Evolutionary conservation across 1,140 invertebrate species (phyloP), one percentile per base, ranked within the genome.

Genomic region (Neodiprion lecontei): DNA sequence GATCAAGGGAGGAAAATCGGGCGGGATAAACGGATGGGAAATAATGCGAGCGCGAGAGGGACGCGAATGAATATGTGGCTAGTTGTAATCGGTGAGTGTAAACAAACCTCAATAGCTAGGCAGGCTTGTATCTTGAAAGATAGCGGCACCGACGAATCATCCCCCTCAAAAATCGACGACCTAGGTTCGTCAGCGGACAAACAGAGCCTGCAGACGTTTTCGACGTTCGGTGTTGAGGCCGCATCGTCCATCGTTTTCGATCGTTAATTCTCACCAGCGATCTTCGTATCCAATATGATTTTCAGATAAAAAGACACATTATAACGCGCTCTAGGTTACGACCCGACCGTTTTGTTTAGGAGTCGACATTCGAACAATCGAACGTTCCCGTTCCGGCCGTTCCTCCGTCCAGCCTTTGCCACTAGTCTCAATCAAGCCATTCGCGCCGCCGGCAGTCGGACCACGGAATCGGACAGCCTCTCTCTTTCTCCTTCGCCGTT

Each of bases 181-280:
- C 81, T 87, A 74, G 89, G 87, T 80, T 90, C 90, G 79, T 91
- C 90, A 12, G 78, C 77, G 78, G 90, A 89, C 80, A 92, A 89
- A 87, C 92, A 92, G 75, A 92, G 88, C 85, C 92, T 89, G 86
- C 92, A 92, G 79, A 91, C 89, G 84, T 80, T 81, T 73, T 88
- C 82, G 53, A 87, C 78, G 71, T 82, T 83, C 11, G 75, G 77
- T 65, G 86, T 71, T 61, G 86, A 86, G 11, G 83, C 82, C 47
- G 84, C 78, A 67, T 84, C 83, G 70, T 86, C 83, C 87, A 88
- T 87, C 72, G 77, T 83, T 8, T 53, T 23, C 10, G 23, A 8
- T 40, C 69, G 40, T 69, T 53, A 48, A 53, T 68, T 21, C 17
- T 21, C 17, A 21, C 17, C 17, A 14, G 68, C 21, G 8, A 53